Evolutionary conservation across 1,140 invertebrate genomes (phyloP).

Genomic region (Drosophila tropicalis): DNA sequence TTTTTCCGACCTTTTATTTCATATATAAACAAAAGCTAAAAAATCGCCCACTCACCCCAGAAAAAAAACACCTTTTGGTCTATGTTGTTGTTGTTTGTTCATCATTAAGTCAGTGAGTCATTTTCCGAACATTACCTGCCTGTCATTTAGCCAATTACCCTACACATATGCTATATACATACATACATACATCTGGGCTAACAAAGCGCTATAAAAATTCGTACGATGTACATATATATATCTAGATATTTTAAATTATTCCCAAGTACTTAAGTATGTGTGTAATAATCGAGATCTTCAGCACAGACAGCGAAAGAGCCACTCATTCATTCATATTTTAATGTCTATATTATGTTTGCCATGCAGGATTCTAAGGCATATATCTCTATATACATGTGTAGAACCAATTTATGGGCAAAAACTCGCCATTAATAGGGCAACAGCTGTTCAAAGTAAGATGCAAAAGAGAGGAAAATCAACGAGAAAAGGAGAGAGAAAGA

Average conservation of each 20-base stretch:
- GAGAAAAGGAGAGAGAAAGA: background rate
- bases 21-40: background rate
- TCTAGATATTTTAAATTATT: slow-evolving; percentile 11
- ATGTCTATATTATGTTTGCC: slow-evolving; percentile 20
- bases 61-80: no score
- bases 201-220: slow-evolving; percentile 7
- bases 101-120: slow-evolving; percentile 53
- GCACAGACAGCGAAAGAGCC: background rate
- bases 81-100: slow-evolving; percentile 19
- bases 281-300: slow-evolving; percentile 18
- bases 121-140: slow-evolving; percentile 44
- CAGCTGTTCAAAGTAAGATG: slow-evolving; percentile 43
- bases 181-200: slow-evolving; percentile 17
- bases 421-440: slow-evolving; percentile 48
- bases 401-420: slow-evolving; percentile 64
- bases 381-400: background rate
- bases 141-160: slow-evolving; percentile 74
- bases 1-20: background rate
- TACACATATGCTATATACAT: slow-evolving; percentile 15
- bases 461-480: background rate
- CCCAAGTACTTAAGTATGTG: background rate
- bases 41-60: slow-evolving; percentile 2
- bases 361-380: slow-evolving; percentile 20
- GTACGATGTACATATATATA: background rate
- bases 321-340: slow-evolving; percentile 67